Percentiles rank a stretch among this genome's conserved stretches.
Conservation (phyloP, 2,888 invertebrate genomes). For the Diaprepes abbreviatus region DNA sequence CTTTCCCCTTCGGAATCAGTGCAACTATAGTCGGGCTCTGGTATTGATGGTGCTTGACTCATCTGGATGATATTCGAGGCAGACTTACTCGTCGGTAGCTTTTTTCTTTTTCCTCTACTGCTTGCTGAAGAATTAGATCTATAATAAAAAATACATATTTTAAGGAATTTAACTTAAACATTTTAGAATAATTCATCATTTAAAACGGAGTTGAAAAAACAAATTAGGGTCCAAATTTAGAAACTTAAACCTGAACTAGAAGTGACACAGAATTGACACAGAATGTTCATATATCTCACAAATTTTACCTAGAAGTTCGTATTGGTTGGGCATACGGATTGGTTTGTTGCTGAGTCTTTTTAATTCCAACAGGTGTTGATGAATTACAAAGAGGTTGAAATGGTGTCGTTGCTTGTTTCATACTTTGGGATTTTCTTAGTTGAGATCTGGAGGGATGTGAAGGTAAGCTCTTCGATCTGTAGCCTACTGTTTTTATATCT, state of each 20-base stretch:
- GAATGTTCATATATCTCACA: not conserved
- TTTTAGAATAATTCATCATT: no score
- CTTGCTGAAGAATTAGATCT: slow-evolving; percentile 62
- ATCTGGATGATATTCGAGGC: slow-evolving; percentile 63
- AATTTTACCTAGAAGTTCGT: slow-evolving; percentile 60
- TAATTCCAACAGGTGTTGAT: slow-evolving; percentile 27
- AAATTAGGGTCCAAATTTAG: no score
- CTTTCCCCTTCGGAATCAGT: slow-evolving; percentile 83
- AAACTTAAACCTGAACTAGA: no score
- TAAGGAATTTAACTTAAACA: no score
- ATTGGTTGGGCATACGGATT: slow-evolving; percentile 75
- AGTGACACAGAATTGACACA: no score
- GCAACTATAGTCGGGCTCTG: slow-evolving; percentile 92
- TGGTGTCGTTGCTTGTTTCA: slow-evolving; percentile 70
- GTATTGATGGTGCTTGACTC: slow-evolving; percentile 78
- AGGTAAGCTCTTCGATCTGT: slow-evolving; percentile 71
- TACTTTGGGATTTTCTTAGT: slow-evolving; percentile 75
- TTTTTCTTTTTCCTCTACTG: slow-evolving; percentile 65
- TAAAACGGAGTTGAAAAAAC: no score
- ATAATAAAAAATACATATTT: no score
- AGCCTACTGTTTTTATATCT: slow-evolving; percentile 82
- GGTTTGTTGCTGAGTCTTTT: slow-evolving; percentile 49
- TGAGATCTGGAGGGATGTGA: slow-evolving; percentile 72
- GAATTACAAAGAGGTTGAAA: slow-evolving; percentile 66
- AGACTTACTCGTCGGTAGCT: slow-evolving; percentile 64